Conservation (phyloP, 64 coral and sea anemone species). For the Pocillopora damicornis region DNA sequence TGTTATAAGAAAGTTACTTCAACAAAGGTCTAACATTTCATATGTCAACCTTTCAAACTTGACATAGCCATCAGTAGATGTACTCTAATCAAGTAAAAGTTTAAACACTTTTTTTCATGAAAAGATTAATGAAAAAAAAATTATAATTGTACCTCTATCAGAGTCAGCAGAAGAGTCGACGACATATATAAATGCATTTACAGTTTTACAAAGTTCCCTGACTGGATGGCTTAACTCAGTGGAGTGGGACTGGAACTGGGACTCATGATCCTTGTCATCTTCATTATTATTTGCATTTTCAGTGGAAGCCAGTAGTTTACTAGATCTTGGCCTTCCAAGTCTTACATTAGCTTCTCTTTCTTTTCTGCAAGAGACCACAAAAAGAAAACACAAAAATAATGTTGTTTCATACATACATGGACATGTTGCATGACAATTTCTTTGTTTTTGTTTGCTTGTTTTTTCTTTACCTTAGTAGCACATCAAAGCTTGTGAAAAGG, state of each 20-base stretch:
- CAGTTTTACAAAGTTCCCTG: constrained; percentile 80
- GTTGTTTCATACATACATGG: too few species aligned
- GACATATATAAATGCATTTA: constrained; percentile 94
- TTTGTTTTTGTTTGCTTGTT: too few species aligned
- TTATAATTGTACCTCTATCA: constrained; percentile 48
- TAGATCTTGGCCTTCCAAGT: constrained; percentile 50
- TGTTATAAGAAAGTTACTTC: too few species aligned
- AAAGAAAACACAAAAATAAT: neutral
- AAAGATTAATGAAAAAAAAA: too few species aligned
- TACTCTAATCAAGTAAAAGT: too few species aligned
- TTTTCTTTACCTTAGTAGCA: too few species aligned
- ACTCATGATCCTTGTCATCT: neutral
- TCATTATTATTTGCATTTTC: neutral
- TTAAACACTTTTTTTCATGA: neutral
- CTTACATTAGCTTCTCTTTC: constrained; percentile 89
- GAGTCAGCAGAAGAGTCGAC: constrained; percentile 76
- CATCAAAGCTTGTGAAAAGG: too few species aligned
- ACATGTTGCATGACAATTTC: too few species aligned
- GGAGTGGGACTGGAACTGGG: neutral
- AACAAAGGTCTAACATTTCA: too few species aligned
- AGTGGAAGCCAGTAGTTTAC: constrained; percentile 66
- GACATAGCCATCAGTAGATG: too few species aligned
- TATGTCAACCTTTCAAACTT: too few species aligned
- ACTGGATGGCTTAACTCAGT: constrained; percentile 79
- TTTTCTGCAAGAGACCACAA: constrained; percentile 34